A percentile compares a stretch with the other conserved stretches of the same genome.
phyloP scores from a whole-genome alignment of 2,888 invertebrate species.

The Heliconius erato region DNA sequence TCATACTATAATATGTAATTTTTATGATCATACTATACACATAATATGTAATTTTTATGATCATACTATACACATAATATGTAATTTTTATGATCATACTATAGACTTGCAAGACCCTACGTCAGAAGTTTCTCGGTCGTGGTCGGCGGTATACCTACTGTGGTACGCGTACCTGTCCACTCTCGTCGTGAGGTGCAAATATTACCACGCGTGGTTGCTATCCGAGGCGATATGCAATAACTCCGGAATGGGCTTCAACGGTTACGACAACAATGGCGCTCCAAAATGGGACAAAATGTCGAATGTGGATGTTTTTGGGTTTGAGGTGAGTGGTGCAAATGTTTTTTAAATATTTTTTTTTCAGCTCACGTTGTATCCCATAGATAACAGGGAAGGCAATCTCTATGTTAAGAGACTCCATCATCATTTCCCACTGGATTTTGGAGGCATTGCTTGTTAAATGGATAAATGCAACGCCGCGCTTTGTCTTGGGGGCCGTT shows the following conservation, averaged over 20 bases:
- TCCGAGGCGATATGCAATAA: conserved; percentile 98
- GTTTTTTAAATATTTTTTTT: background rate
- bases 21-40: background rate
- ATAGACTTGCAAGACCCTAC: conserved; percentile 77
- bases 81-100: background rate
- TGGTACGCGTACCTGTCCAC: conserved; percentile 93
- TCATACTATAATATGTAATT: conserved; percentile 52
- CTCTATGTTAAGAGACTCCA: too few relatives aligned
- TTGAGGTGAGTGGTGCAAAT: conserved; percentile 89
- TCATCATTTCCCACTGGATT: too few relatives aligned
- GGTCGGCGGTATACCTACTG: conserved; percentile 79
- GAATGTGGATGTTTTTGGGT: conserved; percentile 94
- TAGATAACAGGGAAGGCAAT: too few relatives aligned
- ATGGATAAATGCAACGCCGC: too few relatives aligned
- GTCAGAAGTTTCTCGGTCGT: conserved; percentile 80
- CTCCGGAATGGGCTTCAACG: conserved; percentile 96
- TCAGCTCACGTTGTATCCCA: too few relatives aligned
- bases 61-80: too few relatives aligned
- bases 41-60: background rate
- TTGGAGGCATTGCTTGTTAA: too few relatives aligned
- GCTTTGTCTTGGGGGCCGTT: too few relatives aligned
- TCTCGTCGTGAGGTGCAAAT: conserved; percentile 94
- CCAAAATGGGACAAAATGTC: conserved; percentile 96
- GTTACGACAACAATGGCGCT: conserved; percentile 90
- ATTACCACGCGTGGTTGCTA: conserved; percentile 98